A percentile compares a stretch with the other conserved stretches of the same genome.
Evolutionary conservation across 2,797 vertebrate genomes (phyloP).

Genomic region (Acrossocheilus wenchowensis): DNA sequence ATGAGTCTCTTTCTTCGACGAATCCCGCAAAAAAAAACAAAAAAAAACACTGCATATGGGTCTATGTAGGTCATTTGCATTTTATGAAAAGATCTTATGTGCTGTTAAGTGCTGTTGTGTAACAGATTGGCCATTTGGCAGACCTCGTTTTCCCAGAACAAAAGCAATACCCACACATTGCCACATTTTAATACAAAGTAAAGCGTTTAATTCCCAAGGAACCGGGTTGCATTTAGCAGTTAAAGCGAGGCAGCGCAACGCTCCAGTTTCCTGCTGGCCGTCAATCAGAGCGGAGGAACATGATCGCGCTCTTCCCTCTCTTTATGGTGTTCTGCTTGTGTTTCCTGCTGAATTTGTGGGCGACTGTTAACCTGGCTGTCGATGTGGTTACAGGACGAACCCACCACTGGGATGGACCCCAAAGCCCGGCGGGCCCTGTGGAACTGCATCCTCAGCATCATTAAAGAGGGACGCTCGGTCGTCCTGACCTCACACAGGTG

Average conservation of each 20-base stretch:
- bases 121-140: not conserved
- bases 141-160: not conserved
- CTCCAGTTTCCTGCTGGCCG: not conserved
- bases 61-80: not conserved
- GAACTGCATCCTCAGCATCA: conserved; percentile 93
- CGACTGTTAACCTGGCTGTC: conserved; percentile 56
- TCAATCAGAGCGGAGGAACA: not conserved
- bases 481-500: conserved; percentile 98
- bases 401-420: conserved; percentile 99
- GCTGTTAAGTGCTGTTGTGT: conserved; percentile 6
- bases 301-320: conserved; percentile 28
- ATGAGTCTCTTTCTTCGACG: not conserved
- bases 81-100: conserved; percentile 16
- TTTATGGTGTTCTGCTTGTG: conserved; percentile 33
- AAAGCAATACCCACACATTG: not conserved
- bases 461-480: conserved; percentile 96
- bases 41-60: not conserved
- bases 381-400: conserved; percentile 86
- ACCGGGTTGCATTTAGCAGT: not conserved
- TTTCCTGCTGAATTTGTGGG: conserved; percentile 38
- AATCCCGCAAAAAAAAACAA: too few species aligned
- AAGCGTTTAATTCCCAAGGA: not conserved
- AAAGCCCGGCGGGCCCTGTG: conserved; percentile 94
- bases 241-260: not conserved
- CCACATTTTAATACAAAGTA: not conserved